phyloP scores from a whole-genome alignment of 2,113 vertebrate species.

The Numenius arquata region DNA sequence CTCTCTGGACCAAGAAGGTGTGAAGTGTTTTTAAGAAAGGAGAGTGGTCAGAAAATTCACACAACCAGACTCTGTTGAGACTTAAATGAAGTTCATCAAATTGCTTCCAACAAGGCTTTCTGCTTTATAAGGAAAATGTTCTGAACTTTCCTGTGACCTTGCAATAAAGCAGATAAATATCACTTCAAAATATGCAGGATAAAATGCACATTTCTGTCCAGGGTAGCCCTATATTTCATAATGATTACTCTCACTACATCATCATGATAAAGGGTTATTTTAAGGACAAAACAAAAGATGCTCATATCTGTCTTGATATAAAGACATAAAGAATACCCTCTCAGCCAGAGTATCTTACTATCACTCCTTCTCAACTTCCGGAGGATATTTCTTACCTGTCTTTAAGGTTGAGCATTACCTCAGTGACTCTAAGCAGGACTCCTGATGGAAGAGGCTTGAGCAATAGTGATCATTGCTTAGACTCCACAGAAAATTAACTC shows the following conservation, averaged over 20 bases:
- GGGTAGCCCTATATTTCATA: neutral
- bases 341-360: neutral
- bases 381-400: slow-evolving; percentile 6
- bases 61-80: neutral
- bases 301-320: slow-evolving; percentile 22
- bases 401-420: neutral
- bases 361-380: neutral
- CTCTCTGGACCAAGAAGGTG: neutral
- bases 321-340: neutral
- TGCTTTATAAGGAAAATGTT: neutral
- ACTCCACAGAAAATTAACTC: neutral
- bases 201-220: neutral
- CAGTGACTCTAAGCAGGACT: neutral
- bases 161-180: neutral
- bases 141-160: neutral
- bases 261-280: neutral
- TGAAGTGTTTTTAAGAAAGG: neutral
- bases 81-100: neutral
- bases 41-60: neutral
- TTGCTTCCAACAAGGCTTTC: neutral
- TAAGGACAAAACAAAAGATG: neutral
- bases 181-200: neutral
- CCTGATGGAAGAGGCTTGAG: neutral
- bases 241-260: neutral
- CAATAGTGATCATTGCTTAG: neutral